A percentile compares a stretch with the other conserved stretches of the same genome.
phyloP scores from a whole-genome alignment of 2,113 vertebrate genomes.

The Elephantulus edwardii region DNA sequence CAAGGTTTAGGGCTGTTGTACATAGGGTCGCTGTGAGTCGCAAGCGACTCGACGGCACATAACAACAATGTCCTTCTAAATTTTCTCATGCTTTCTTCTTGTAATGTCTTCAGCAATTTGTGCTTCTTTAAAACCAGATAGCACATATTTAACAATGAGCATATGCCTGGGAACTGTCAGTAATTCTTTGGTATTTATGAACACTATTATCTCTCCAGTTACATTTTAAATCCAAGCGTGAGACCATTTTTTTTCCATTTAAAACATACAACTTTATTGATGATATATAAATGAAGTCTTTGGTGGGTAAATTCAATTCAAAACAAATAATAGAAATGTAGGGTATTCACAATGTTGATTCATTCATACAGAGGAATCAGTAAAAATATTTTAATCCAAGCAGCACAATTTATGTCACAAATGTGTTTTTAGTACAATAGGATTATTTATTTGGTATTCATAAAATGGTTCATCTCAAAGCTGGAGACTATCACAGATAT shows the following conservation, averaged over 20 bases:
- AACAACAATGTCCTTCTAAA: not conserved
- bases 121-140: constrained; percentile 25
- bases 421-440: constrained; percentile 63
- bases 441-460: constrained; percentile 73
- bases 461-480: constrained; percentile 68
- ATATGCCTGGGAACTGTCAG: not conserved
- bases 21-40: too few relatives aligned
- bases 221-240: constrained; percentile 49
- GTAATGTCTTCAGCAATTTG: constrained; percentile 36
- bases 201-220: constrained; percentile 28
- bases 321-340: constrained; percentile 63
- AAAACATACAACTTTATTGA: constrained; percentile 74
- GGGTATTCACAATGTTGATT: constrained; percentile 51
- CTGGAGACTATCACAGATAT: constrained; percentile 68
- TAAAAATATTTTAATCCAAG: constrained; percentile 67
- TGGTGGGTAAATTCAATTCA: constrained; percentile 76
- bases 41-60: too few relatives aligned
- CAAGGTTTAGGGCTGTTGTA: too few relatives aligned
- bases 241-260: constrained; percentile 22
- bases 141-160: constrained; percentile 16
- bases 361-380: constrained; percentile 63
- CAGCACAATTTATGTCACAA: constrained; percentile 65
- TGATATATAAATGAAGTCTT: constrained; percentile 71
- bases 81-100: constrained; percentile 23
- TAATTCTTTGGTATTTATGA: constrained; percentile 10